Evolutionary conservation across 1,140 invertebrate genomes (phyloP).

Genomic region (Thaumetopoea pityocampa): DNA sequence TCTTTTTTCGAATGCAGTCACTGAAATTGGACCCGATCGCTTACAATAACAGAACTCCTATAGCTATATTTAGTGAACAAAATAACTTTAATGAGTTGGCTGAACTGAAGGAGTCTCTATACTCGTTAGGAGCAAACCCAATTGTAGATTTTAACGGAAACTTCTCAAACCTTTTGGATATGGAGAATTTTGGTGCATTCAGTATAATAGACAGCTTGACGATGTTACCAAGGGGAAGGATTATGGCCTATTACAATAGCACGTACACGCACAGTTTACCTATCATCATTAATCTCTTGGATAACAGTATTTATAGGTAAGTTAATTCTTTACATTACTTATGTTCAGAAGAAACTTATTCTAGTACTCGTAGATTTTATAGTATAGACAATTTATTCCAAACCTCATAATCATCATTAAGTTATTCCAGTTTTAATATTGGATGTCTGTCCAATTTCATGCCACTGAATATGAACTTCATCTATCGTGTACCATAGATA

Average conservation of each 20-base stretch:
- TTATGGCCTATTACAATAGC: constrained; percentile 85
- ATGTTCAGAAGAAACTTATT: too few species aligned
- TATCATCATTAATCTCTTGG: constrained; percentile 84
- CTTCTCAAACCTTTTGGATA: constrained; percentile 78
- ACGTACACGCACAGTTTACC: constrained; percentile 88
- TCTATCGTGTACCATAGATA: too few species aligned
- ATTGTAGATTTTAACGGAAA: constrained; percentile 79
- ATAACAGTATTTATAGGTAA: constrained; percentile 83
- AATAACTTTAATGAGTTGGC: constrained; percentile 52
- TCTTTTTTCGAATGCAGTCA: constrained; percentile 79
- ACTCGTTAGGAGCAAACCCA: constrained; percentile 62
- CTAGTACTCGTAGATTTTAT: too few species aligned
- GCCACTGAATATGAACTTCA: too few species aligned
- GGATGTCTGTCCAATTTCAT: too few species aligned
- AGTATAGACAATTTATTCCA: background rate
- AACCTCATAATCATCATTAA: too few species aligned
- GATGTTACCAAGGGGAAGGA: constrained; percentile 68
- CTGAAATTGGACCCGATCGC: constrained; percentile 76
- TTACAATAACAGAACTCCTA: constrained; percentile 69
- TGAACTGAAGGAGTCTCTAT: constrained; percentile 58
- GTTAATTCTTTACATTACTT: background rate
- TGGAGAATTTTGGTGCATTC: constrained; percentile 80
- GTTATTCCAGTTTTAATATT: too few species aligned
- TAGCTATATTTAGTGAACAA: constrained; percentile 69
- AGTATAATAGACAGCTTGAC: constrained; percentile 77